Base-by-base conservation (phyloP, 2,888 invertebrate species). In the Nomada fabriciana region DNA sequence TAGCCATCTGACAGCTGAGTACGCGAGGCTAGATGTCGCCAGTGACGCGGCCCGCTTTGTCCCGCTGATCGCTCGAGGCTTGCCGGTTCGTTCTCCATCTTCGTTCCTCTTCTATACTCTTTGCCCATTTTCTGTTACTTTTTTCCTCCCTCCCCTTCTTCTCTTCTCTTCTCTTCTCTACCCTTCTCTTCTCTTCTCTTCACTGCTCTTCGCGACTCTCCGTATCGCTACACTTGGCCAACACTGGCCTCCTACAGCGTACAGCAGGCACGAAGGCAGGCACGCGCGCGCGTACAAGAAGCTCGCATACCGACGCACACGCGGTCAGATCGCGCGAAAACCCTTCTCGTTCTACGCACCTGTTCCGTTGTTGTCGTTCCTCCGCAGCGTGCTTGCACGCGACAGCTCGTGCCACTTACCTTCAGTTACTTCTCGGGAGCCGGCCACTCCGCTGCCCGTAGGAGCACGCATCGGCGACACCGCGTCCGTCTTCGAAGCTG, bases 261-360 rank as follows among this genome's bases (percentile, higher is more conserved):
- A 64, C 42, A 60, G 50, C 47, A 59, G 59, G 13, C 43, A 25
- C 5, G 18, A 1, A 67, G 52, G 36, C 29, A 53, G 53, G 13
- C 4, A 23, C 20, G 50, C 29, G 23, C 23, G 64, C 71, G 18
- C n/a, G 25, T 68, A 50, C 10, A 55, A 59, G 10, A 63, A 67
- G 47, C 69, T 47, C 69, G 76, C 70, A 69, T 77, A 70, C 69
- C 81, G 60, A 65, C 53, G 73, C 69, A 50, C 61, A 20, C 57
- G 61, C 71, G 43, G 25, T 25, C 4, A 2, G 64, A 36, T 57
- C 36, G 29, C 53, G 11, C 69, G 60, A 69, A 20, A 50, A 69
- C 75, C 83, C 81, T 86, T 85, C 74, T 87, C 76, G 76, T 74
- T 70, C 67, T 68, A 78, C 80, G 84, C 87, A 87, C 87, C 87